Conservation (phyloP, 2,113 vertebrate species). For the Alectura lathami region DNA sequence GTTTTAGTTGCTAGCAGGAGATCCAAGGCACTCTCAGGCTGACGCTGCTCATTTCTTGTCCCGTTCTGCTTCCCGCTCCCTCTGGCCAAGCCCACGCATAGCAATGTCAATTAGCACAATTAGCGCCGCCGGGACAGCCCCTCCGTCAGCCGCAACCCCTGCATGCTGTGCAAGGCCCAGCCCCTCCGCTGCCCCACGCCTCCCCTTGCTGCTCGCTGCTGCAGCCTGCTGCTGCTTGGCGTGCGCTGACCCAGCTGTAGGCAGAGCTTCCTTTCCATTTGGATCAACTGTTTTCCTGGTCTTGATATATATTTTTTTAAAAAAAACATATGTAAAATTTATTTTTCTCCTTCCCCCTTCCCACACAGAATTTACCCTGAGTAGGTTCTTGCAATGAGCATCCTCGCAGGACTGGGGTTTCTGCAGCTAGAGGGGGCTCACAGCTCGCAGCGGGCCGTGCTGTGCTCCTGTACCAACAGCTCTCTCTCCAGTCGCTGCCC, state of each 20-base stretch:
- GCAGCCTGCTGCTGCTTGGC: not conserved
- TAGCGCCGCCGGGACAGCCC: fast-evolving
- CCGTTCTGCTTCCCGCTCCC: not conserved
- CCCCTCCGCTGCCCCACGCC: fast-evolving
- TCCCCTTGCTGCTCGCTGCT: not conserved
- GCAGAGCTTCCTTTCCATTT: not conserved
- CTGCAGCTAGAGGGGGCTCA: not conserved
- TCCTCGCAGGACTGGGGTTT: not conserved
- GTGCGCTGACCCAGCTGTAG: not conserved
- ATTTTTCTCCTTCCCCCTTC: too few relatives aligned
- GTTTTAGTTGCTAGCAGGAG: not conserved
- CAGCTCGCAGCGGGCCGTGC: not conserved
- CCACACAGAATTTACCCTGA: not conserved
- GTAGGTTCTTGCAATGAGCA: not conserved
- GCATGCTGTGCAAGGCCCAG: not conserved
- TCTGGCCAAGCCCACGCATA: not conserved
- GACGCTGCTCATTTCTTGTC: not conserved
- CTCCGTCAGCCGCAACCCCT: fast-evolving
- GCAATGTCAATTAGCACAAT: not conserved
- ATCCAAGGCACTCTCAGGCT: fast-evolving
- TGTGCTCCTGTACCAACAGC: not conserved
- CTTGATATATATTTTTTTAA: too few relatives aligned
- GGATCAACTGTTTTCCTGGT: not conserved
- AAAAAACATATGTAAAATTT: too few relatives aligned
- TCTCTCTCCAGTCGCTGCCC: not conserved